Conservation (phyloP, 2,797 vertebrate species). For the Cirrhinus molitorella region DNA sequence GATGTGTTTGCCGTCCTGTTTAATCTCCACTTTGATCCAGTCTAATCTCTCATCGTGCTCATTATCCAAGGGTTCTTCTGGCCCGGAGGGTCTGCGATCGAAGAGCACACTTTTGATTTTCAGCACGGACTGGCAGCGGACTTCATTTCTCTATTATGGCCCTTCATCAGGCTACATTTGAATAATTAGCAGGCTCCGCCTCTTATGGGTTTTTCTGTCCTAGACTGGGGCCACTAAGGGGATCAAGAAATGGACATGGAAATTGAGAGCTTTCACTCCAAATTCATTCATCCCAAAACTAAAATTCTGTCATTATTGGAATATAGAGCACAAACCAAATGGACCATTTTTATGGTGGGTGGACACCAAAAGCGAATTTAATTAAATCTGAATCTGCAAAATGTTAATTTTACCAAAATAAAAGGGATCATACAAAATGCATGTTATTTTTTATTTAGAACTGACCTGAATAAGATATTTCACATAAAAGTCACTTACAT, state of each 20-base stretch:
- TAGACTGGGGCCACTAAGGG: neutral
- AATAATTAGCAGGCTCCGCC: conserved; percentile 61
- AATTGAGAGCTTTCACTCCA: neutral
- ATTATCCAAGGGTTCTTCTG: conserved; percentile 65
- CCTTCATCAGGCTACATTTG: conserved; percentile 56
- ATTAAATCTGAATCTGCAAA: too few species aligned
- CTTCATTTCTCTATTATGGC: conserved; percentile 48
- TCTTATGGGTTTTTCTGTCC: neutral
- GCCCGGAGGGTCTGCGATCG: conserved; percentile 59
- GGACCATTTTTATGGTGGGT: neutral
- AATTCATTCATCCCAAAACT: neutral
- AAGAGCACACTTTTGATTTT: conserved; percentile 63
- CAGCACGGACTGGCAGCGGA: conserved; percentile 55
- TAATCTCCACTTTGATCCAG: conserved; percentile 77
- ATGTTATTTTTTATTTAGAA: too few species aligned
- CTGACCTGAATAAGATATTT: too few species aligned
- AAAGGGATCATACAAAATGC: too few species aligned
- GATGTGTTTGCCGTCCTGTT: conserved; percentile 69
- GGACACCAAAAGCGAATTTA: too few species aligned
- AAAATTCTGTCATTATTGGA: neutral
- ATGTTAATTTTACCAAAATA: too few species aligned
- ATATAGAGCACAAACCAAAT: neutral
- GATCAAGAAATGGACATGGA: neutral
- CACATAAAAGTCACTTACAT: too few species aligned
- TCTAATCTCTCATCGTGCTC: conserved; percentile 72